These are phyloP conservation scores for Scaptomyza polygonia DNA, from an alignment of 2,888 invertebrate species.

Conservation along the genomic window DNA sequence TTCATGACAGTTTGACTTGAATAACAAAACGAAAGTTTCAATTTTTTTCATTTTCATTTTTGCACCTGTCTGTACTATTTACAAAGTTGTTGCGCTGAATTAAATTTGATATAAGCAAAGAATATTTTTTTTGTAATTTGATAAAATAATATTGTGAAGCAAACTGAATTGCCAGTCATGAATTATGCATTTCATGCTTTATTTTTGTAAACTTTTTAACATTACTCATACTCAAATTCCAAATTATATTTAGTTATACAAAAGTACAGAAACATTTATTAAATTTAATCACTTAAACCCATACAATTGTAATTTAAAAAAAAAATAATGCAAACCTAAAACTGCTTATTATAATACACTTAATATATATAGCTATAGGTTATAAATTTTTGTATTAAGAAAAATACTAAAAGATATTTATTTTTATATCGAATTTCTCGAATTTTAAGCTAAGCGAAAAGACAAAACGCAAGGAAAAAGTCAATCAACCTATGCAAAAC, in stretches of 20 bases:
- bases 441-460: constrained; percentile 51
- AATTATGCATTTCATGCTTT: constrained; percentile 48
- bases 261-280: not conserved
- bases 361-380: constrained; percentile 31
- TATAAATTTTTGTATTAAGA: constrained; percentile 8
- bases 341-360: constrained; percentile 25
- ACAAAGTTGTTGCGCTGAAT: constrained; percentile 6
- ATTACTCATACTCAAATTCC: constrained; percentile 60
- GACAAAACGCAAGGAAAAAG: constrained; percentile 32
- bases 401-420: constrained; percentile 16
- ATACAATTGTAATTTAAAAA: constrained; percentile 18
- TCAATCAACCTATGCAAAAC: constrained; percentile 19
- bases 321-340: constrained; percentile 21
- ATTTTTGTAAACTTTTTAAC: constrained; percentile 23
- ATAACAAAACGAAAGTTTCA: constrained; percentile 1
- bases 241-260: constrained; percentile 49
- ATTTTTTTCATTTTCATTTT: too few species aligned
- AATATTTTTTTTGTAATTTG: constrained; percentile 24
- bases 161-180: constrained; percentile 47
- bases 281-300: constrained; percentile 19
- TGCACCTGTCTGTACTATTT: constrained; percentile 7
- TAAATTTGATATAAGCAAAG: constrained; percentile 16
- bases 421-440: constrained; percentile 31
- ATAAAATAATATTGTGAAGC: constrained; percentile 21
- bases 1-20: constrained; percentile 24